Evolutionary conservation across 2,113 vertebrate species (phyloP).

Genomic region (Hiodon alosoides): DNA sequence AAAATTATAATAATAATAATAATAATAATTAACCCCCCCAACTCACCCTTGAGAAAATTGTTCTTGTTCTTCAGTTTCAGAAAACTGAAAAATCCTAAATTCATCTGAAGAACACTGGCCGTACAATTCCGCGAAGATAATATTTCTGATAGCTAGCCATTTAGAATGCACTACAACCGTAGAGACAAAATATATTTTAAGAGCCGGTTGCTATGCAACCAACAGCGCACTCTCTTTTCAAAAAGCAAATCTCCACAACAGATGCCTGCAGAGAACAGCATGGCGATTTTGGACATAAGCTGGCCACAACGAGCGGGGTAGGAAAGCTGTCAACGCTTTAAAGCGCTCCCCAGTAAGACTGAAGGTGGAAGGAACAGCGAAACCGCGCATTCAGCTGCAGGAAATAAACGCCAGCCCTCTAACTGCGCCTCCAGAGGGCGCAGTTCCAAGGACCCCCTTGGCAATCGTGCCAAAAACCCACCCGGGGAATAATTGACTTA

Average conservation of each 20-base stretch:
- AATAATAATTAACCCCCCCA: background rate
- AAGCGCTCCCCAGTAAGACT: slow-evolving; percentile 22
- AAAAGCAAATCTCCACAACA: slow-evolving; percentile 36
- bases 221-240: slow-evolving; percentile 35
- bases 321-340: slow-evolving; percentile 27
- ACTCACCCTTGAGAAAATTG: background rate
- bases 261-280: slow-evolving; percentile 36
- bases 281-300: slow-evolving; percentile 35
- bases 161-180: slow-evolving; percentile 32
- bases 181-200: slow-evolving; percentile 39
- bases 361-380: slow-evolving; percentile 22
- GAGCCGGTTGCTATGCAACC: slow-evolving; percentile 47
- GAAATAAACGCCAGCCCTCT: background rate
- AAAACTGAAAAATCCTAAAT: slow-evolving; percentile 1
- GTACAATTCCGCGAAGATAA: slow-evolving; percentile 8
- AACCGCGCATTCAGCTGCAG: slow-evolving; percentile 30
- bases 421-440: too few species aligned
- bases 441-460: too few species aligned
- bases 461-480: too few species aligned
- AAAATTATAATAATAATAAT: too few species aligned
- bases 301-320: slow-evolving; percentile 29
- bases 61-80: background rate
- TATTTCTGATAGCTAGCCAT: slow-evolving; percentile 8
- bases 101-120: background rate
- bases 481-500: too few species aligned